Evolutionary conservation across 2,888 invertebrate species (phyloP), one percentile per base, ranked within the genome.

Genomic region (Macrophya annulata): DNA sequence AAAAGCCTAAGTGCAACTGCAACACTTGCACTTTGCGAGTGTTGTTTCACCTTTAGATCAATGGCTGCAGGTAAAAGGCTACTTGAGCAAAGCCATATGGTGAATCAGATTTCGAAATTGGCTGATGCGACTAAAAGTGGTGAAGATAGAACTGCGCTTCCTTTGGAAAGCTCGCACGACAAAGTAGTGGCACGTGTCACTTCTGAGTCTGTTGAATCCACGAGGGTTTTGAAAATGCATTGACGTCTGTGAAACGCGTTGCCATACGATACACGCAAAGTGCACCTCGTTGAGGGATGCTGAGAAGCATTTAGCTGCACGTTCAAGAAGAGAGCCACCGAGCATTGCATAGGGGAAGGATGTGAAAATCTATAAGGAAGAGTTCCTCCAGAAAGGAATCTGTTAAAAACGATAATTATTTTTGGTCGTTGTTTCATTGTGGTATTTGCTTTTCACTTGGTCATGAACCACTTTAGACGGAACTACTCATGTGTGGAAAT

Each of bases 41-140:
- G 15, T 62, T 62, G 21, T 43, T 40, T 40, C 9, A 59, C 40
- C 79, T 79, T 59, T n/a, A 55, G 77, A 77, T 77, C 77, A 55
- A 77, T 77, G 77, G 77, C 17, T 43, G 43, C 31, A 31, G 3
- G 21, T 45, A 45, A 43, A 43, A 74, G 25, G 68, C 12, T 25
- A 25, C 25, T 68, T 31, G 4, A 68, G 68, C 8, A 31, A 55
- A 68, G 31, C 37, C 25, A 31, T 25, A 31, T 37, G 25, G n/a
- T 8, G 40, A 17, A 40, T 72, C 37, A n/a, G 40, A 43, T 17
- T n/a, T 51, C 25, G 17, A 62, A 81, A 81, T 81, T 59, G 62
- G 62, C 81, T 81, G 81, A 81, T 81, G 81, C 62, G 40, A 62
- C 81, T 21, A 43, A 81, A 81, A 21, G 62, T 74, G 77, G 31